These are phyloP conservation scores for Spilarctia lutea DNA, from an alignment of 2,888 invertebrate genomes.

Conservation along the genomic window DNA sequence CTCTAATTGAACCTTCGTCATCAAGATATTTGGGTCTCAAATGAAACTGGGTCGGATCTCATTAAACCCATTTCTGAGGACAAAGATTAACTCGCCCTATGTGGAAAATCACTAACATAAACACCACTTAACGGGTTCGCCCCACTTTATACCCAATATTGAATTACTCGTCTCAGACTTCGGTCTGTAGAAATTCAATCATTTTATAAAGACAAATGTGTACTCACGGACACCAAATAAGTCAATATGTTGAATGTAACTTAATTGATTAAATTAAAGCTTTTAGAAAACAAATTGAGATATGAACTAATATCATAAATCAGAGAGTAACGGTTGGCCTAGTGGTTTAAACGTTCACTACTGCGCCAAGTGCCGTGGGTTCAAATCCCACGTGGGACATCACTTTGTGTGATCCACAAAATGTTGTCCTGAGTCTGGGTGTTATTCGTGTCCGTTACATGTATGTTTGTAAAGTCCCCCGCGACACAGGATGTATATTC, in stretches of 20 bases:
- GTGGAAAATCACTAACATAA: constrained; percentile 40
- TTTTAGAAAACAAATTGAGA: background rate
- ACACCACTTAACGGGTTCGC: constrained; percentile 27
- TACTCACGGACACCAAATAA: background rate
- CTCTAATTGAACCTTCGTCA: constrained; percentile 32
- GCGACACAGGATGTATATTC: too few species aligned
- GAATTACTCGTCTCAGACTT: constrained; percentile 8
- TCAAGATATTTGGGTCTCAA: constrained; percentile 38
- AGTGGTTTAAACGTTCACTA: too few species aligned
- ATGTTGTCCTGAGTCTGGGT: too few species aligned
- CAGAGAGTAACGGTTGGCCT: too few species aligned
- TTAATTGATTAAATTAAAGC: background rate
- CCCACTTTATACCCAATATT: constrained; percentile 10
- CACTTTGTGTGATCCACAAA: too few species aligned
- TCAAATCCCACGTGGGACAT: too few species aligned
- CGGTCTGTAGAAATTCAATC: background rate
- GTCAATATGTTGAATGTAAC: background rate
- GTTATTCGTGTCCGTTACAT: too few species aligned
- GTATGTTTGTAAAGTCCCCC: too few species aligned
- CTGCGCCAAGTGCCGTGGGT: too few species aligned
- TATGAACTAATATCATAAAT: too few species aligned
- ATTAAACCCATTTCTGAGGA: constrained; percentile 44
- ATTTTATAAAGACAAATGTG: background rate
- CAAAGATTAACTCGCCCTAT: constrained; percentile 41
- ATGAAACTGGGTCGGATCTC: constrained; percentile 44